Base-by-base conservation (phyloP, 2,797 vertebrate genomes). In the Triplophysa bombifrons region DNA sequence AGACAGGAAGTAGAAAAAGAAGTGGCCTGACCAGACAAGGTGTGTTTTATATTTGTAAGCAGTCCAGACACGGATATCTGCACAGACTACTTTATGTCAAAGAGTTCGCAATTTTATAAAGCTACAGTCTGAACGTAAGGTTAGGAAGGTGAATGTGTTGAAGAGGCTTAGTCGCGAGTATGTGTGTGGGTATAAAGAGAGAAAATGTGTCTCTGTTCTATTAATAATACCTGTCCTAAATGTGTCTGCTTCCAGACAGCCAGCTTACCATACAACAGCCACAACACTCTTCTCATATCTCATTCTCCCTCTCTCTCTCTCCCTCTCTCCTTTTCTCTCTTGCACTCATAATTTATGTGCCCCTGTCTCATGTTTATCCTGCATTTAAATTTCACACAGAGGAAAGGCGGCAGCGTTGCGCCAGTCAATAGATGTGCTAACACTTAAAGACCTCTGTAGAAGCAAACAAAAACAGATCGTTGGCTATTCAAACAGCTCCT, bases 341-440 rank as follows among this genome's bases (percentile, higher is more conserved):
- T 55, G 20, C 75, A 67, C 69, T 77, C 78, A 78, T 80, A 78
- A 80, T 83, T 83, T 75, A 85, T 86, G 76, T 77, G 74, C 66
- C 72, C 67, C 63, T 64, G 82, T 77, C 80, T 83, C 70, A 63
- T 83, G 69, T 89, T 90, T 87, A 84, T 87, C 87, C 86, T 80
- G 85, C 82, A 86, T 90, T 90, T 91, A 81, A 89, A 91, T 86
- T 68, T 34, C 53, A 84, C 65, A 77, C 85, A 84, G 91, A 88
- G 82, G 74, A 82, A 77, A 61, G 87, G 88, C 84, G 86, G 86
- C 87, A 74, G 72, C 82, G 77, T 48, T 53, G 10, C 51, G 77
- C 80, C 76, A 85, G 88, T 89, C 87, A 84, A 82, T 83, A 72
- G 80, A 71, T 63, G 56, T 44, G 48, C 82, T 82, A 87, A 84